A percentile compares a stretch with the other conserved stretches of the same genome.
Conservation (phyloP, 1,140 invertebrate species). For the Sarcophaga peregrina region DNA sequence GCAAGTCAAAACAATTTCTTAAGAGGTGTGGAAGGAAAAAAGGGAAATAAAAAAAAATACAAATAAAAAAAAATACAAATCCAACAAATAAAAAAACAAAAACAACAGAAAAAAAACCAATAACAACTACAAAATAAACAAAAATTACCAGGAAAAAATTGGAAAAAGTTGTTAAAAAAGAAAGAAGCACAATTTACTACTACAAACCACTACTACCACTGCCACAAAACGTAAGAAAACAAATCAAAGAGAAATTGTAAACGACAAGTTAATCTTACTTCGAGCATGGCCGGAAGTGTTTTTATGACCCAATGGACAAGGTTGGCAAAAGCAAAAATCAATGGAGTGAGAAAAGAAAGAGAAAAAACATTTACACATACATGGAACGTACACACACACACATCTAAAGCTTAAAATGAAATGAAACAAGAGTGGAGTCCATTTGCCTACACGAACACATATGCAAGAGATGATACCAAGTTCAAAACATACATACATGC, state of each 20-base stretch:
- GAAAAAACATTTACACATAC: background rate
- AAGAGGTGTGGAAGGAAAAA: background rate
- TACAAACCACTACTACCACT: background rate
- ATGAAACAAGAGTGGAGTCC: too few species aligned
- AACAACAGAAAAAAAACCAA: background rate
- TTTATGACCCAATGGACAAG: slow-evolving; percentile 64
- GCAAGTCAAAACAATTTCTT: background rate
- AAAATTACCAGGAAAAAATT: slow-evolving; percentile 7
- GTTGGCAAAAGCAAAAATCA: slow-evolving; percentile 40
- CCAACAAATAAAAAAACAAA: background rate
- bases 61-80: slow-evolving; percentile 10
- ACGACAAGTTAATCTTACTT: slow-evolving; percentile 66
- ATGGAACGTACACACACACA: background rate
- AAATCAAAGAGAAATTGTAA: slow-evolving; percentile 67
- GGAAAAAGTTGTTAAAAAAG: slow-evolving; percentile 1
- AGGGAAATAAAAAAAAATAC: background rate
- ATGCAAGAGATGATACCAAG: too few species aligned
- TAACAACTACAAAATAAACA: background rate
- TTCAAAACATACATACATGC: too few species aligned
- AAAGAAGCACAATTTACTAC: background rate
- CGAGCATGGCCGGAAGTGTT: slow-evolving; percentile 65
- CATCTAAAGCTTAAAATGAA: background rate
- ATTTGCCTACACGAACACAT: too few species aligned
- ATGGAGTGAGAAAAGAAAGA: background rate
- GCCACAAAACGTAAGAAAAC: slow-evolving; percentile 47